Percentiles rank a stretch among this genome's conserved stretches.
phyloP scores from a whole-genome alignment of 2,113 vertebrate genomes.

The Progne subis region DNA sequence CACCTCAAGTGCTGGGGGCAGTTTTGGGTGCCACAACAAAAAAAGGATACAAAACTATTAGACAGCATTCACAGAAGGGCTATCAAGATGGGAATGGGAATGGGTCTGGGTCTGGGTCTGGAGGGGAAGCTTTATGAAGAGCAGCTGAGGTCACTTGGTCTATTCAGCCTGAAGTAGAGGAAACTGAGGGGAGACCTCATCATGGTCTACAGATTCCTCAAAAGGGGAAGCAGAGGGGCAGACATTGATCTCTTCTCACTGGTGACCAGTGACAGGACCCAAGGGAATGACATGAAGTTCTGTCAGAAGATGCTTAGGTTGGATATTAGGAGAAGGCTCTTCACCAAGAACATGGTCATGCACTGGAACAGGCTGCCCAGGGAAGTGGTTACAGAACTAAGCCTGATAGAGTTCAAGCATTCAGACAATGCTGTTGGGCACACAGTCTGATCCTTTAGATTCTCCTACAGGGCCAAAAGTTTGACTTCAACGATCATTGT shows the following conservation, averaged over 20 bases:
- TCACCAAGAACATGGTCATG: rapidly evolving
- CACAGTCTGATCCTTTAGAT: not conserved
- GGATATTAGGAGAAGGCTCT: not conserved
- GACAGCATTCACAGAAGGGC: not conserved
- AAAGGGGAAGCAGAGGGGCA: not conserved
- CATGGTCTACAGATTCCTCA: not conserved
- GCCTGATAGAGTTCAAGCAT: not conserved
- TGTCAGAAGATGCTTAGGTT: not conserved
- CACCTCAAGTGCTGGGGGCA: rapidly evolving
- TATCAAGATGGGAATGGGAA: not conserved
- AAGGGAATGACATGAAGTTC: not conserved
- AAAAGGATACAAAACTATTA: not conserved
- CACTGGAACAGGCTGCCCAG: not conserved
- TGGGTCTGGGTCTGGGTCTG: not conserved
- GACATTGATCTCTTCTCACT: not conserved
- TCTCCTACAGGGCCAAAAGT: not conserved
- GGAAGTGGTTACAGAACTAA: not conserved
- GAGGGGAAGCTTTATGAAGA: not conserved
- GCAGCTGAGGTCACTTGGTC: not conserved
- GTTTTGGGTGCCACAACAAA: not conserved
- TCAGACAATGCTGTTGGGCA: not conserved
- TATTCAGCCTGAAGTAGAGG: not conserved
- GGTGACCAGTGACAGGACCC: not conserved
- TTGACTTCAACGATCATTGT: not conserved
- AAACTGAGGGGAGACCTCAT: not conserved